Base-by-base conservation (phyloP, 1,140 invertebrate genomes). In the Solenopsis invicta region DNA sequence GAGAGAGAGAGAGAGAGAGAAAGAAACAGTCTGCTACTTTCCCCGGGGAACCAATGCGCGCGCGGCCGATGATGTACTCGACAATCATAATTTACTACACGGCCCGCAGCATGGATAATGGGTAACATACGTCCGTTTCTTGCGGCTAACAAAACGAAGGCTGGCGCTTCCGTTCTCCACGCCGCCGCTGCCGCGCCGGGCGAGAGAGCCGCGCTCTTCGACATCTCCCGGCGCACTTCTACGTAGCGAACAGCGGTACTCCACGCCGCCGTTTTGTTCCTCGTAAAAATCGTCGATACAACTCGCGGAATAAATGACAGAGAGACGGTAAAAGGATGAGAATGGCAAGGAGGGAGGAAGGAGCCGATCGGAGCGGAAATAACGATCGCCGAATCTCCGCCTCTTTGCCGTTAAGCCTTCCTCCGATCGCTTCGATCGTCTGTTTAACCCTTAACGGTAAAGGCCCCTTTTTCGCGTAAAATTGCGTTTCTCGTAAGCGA, bases 71-170 rank as follows among this genome's bases (percentile, higher is more conserved):
- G 87, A 90, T 89, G 89, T 69, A 85, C 89, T 85, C 74, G 87
- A 82, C 85, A 72, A 90, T 90, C 87, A 85, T 90, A 89, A 90
- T 89, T 90, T 89, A 75, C 88, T 78, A 54, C 72, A 84, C 69
- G 69, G 80, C 80, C 69, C 72, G 75, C 88, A 87, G 84, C 82
- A 74, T 71, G 86, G 66, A 78, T 85, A 85, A 85, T 85, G 61
- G 82, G 62, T 76, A 85, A 85, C 85, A 82, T 69, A 69, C 77
- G 61, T 87, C 77, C 66, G 54, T 78, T 82, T 87, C 85, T 80
- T 81, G 85, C 77, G 85, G 66, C 77, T 41, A 86, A 81, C 52
- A 86, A 86, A 86, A 80, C 75, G 85, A 80, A 69, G 85, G 76
- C 59, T 50, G 75, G 37, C 76, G 64, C 85, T 69, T 86, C 85